Percentiles rank a stretch among this genome's conserved stretches.
Conservation (phyloP, 2,888 invertebrate species). For the Thysanoteuthis rhombus region DNA sequence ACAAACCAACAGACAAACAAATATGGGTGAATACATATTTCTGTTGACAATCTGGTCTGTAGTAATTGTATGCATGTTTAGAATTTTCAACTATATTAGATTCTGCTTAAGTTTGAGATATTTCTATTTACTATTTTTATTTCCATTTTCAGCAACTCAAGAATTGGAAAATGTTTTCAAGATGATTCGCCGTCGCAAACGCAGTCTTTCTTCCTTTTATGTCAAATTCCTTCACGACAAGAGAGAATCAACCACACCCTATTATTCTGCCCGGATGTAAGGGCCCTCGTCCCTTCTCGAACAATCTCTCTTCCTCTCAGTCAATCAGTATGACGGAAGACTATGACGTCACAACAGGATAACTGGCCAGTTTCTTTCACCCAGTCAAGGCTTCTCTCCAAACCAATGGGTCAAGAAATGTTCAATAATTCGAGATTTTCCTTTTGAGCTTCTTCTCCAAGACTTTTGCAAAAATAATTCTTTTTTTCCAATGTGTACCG, state of each 20-base stretch:
- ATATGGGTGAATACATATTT: no score
- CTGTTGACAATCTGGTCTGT: no score
- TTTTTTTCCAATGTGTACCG: no score
- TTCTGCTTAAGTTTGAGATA: neutral
- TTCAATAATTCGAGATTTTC: no score
- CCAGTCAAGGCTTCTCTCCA: neutral
- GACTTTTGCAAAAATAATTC: no score
- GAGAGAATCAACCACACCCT: neutral
- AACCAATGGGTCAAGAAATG: no score
- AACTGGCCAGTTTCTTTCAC: neutral
- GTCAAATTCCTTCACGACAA: neutral
- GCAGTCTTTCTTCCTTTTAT: neutral
- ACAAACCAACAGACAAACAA: no score
- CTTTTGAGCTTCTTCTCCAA: no score
- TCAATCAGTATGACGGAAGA: neutral
- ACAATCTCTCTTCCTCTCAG: neutral
- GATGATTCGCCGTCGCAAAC: neutral
- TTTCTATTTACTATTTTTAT: neutral
- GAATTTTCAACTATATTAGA: neutral
- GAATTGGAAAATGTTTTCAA: neutral
- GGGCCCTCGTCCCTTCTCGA: no score
- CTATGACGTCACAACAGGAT: neutral
- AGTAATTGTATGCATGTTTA: neutral
- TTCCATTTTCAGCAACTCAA: neutral
- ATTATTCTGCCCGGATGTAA: neutral